These are phyloP conservation scores for Trichonephila clavipes DNA, from an alignment of 1,140 invertebrate species.

Conservation along the genomic window DNA sequence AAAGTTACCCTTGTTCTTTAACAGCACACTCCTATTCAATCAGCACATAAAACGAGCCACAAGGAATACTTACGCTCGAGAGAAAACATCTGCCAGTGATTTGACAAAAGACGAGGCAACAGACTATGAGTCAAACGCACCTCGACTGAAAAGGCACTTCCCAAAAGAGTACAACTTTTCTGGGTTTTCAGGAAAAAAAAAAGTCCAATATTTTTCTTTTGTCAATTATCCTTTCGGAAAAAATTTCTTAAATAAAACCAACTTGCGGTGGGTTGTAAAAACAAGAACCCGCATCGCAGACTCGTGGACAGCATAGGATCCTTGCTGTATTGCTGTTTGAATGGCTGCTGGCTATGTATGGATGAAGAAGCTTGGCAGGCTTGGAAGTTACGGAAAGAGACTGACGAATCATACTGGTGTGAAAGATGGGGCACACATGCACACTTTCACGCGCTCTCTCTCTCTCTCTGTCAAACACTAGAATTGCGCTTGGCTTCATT, in stretches of 20 bases:
- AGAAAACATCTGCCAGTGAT: slow-evolving; percentile 38
- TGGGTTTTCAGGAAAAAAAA: neutral
- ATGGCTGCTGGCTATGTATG: slow-evolving; percentile 67
- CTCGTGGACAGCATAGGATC: neutral
- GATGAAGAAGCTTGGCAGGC: slow-evolving; percentile 74
- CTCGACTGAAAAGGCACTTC: slow-evolving; percentile 67
- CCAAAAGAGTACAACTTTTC: slow-evolving; percentile 62
- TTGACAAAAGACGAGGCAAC: slow-evolving; percentile 49
- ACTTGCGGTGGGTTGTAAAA: neutral
- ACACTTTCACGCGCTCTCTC: slow-evolving; percentile 75
- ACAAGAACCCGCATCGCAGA: slow-evolving; percentile 7
- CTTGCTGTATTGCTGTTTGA: slow-evolving; percentile 65
- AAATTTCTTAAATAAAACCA: neutral
- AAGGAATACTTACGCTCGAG: slow-evolving; percentile 6
- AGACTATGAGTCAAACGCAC: slow-evolving; percentile 65
- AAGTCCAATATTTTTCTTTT: neutral
- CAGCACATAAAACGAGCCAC: slow-evolving; percentile 33
- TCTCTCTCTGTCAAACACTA: slow-evolving; percentile 75
- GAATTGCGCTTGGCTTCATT: slow-evolving; percentile 70
- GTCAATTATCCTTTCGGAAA: too few relatives aligned
- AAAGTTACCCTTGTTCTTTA: slow-evolving; percentile 73
- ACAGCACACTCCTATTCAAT: slow-evolving; percentile 74
- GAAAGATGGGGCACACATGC: slow-evolving; percentile 77
- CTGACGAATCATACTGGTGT: slow-evolving; percentile 76
- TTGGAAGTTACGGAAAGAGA: slow-evolving; percentile 76